Evolutionary conservation across 2,113 vertebrate species (phyloP).

Genomic region (Chelonoidis abingdonii): DNA sequence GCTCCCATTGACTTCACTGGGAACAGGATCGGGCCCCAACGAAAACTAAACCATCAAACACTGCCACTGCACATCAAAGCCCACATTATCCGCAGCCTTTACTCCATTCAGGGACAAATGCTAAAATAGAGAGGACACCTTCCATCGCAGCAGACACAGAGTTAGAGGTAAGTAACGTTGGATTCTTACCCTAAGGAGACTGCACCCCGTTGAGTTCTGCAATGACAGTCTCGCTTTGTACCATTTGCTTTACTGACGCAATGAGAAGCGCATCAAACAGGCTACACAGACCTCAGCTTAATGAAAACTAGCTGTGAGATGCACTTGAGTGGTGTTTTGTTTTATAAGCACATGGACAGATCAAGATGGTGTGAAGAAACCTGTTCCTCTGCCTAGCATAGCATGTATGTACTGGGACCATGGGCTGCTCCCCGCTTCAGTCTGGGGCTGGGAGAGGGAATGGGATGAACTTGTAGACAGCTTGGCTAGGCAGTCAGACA

Average conservation of each 20-base stretch:
- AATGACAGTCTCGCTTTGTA: neutral
- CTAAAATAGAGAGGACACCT: neutral
- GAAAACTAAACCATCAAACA: fast-evolving
- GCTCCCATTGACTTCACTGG: fast-evolving
- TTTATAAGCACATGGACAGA: fast-evolving
- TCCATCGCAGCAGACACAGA: neutral
- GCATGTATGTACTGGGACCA: fast-evolving
- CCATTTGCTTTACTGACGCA: neutral
- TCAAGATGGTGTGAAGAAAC: neutral
- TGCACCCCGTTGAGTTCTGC: neutral
- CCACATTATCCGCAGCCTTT: neutral
- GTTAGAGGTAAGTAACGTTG: constrained; percentile 31
- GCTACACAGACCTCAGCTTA: fast-evolving
- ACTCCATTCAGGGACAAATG: neutral
- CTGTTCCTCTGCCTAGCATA: neutral
- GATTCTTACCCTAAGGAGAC: neutral
- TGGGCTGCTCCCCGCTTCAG: neutral
- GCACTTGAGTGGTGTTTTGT: fast-evolving
- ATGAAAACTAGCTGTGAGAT: fast-evolving
- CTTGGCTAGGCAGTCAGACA: too few relatives aligned
- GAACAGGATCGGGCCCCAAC: neutral
- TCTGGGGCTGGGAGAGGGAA: neutral
- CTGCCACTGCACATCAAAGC: neutral
- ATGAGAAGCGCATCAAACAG: neutral
- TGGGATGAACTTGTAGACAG: fast-evolving